Evolutionary conservation across 1,140 invertebrate genomes (phyloP).

Genomic region (Halyomorpha halys): DNA sequence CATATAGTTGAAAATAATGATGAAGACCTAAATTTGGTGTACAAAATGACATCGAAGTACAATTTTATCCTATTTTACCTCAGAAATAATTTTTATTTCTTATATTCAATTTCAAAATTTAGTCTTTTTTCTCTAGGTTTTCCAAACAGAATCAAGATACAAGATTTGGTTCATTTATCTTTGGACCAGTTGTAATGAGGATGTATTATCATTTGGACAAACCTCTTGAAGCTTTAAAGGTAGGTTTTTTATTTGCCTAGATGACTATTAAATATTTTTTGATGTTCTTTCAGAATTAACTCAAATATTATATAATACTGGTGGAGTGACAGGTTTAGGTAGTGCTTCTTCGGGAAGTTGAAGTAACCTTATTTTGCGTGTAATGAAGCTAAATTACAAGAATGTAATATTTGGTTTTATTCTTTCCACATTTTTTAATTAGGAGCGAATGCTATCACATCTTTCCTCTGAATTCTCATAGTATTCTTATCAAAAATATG

Average conservation of each 20-base stretch:
- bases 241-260: constrained; percentile 29
- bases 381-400: no score
- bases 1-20: constrained; percentile 49
- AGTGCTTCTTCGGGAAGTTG: no score
- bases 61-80: constrained; percentile 14
- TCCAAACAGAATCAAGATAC: constrained; percentile 57
- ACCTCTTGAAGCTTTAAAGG: constrained; percentile 51
- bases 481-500: no score
- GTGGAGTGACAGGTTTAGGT: no score
- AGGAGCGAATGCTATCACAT: no score
- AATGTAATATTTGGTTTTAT: no score
- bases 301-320: no score
- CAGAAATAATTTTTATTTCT: constrained; percentile 18
- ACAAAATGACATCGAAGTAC: constrained; percentile 56
- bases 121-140: constrained; percentile 45
- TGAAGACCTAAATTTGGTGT: constrained; percentile 51
- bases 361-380: no score
- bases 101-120: background rate
- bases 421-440: no score
- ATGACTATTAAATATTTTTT: no score
- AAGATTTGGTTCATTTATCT: constrained; percentile 64
- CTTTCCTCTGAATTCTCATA: no score
- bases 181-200: constrained; percentile 76
- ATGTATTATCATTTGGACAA: constrained; percentile 60
- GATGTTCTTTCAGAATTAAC: no score